Percentiles rank a stretch among this genome's conserved stretches.
phyloP scores from a whole-genome alignment of 2,888 invertebrate species.

The Nysson spinosus region DNA sequence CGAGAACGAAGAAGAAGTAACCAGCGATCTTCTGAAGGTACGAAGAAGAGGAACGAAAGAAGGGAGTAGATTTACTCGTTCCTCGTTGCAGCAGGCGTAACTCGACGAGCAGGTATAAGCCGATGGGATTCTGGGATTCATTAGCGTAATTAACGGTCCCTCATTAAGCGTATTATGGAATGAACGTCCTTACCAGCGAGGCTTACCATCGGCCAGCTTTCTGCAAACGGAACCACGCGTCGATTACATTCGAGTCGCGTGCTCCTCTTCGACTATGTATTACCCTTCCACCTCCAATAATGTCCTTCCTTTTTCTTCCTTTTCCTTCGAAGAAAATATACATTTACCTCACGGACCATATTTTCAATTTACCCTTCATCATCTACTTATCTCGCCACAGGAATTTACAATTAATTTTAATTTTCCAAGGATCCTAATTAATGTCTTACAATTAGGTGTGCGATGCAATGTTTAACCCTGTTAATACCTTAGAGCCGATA shows the following conservation, averaged over 20 bases:
- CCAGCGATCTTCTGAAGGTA: slow-evolving; percentile 1
- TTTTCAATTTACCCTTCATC: no score
- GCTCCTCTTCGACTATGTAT: slow-evolving; percentile 27
- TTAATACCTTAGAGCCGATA: no score
- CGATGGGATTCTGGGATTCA: slow-evolving; percentile 68
- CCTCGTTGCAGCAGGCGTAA: slow-evolving; percentile 31
- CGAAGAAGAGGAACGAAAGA: slow-evolving; percentile 21
- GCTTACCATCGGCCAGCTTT: slow-evolving; percentile 42
- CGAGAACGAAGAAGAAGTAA: slow-evolving; percentile 1
- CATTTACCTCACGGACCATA: no score
- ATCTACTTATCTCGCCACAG: no score
- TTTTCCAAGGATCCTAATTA: no score
- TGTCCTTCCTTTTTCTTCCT: slow-evolving; percentile 11
- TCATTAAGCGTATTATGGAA: slow-evolving; percentile 68
- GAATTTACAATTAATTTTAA: no score
- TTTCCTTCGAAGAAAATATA: slow-evolving; percentile 1
- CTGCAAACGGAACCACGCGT: slow-evolving; percentile 62
- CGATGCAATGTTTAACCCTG: no score
- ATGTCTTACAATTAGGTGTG: no score
- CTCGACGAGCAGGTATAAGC: slow-evolving; percentile 48
- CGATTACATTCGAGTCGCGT: slow-evolving; percentile 65
- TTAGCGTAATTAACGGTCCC: slow-evolving; percentile 70
- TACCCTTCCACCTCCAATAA: slow-evolving; percentile 7
- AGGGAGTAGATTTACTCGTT: slow-evolving; percentile 31
- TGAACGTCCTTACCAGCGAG: slow-evolving; percentile 42